phyloP scores from a whole-genome alignment of 2,113 vertebrate species.

The Albula glossodonta region DNA sequence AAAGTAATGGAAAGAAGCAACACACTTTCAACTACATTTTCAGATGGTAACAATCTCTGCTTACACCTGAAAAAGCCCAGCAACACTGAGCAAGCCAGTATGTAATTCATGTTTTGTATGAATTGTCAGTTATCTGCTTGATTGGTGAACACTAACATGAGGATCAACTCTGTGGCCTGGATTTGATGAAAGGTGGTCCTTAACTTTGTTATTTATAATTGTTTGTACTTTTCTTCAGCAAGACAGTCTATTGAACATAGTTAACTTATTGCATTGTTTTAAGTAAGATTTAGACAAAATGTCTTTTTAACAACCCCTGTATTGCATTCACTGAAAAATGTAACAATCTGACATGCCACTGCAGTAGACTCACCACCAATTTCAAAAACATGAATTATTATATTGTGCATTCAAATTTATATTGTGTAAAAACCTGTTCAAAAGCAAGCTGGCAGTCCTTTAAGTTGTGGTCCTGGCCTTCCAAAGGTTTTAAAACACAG shows the following conservation, averaged over 20 bases:
- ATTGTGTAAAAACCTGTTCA: slow-evolving; percentile 18
- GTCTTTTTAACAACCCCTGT: no score
- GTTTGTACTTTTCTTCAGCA: no score
- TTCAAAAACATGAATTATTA: neutral
- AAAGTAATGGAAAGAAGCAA: neutral
- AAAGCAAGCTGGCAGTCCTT: slow-evolving; percentile 59
- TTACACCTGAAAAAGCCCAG: neutral
- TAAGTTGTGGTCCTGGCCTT: neutral
- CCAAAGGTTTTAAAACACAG: slow-evolving; percentile 50
- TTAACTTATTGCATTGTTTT: no score
- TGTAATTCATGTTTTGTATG: neutral
- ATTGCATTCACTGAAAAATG: no score
- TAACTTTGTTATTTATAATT: slow-evolving; percentile 21
- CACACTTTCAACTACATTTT: neutral
- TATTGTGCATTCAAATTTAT: neutral
- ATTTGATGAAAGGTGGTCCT: neutral
- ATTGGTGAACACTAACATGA: neutral
- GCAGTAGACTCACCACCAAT: no score
- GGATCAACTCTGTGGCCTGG: neutral
- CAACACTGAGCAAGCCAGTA: neutral
- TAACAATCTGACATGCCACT: no score
- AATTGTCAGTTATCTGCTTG: neutral
- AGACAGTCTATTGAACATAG: no score
- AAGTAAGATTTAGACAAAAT: no score
- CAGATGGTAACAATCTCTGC: no score